Conservation (phyloP, 2,113 vertebrate genomes). For the Ranitomeya variabilis region DNA sequence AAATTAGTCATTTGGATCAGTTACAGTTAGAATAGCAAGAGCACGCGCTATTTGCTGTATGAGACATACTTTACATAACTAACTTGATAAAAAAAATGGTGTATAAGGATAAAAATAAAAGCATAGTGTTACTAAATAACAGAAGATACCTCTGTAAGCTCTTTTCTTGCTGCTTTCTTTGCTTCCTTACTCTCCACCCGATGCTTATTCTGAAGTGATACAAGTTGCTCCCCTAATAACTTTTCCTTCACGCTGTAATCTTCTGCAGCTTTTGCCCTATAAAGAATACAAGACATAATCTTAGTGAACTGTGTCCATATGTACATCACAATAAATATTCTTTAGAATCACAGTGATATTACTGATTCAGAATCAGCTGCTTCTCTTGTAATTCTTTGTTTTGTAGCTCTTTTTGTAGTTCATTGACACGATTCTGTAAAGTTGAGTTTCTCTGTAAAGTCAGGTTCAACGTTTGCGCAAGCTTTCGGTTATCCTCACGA, state of each 20-base stretch:
- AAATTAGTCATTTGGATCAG: too few relatives aligned
- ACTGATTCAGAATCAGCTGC: conserved; percentile 66
- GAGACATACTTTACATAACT: too few relatives aligned
- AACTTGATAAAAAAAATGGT: too few relatives aligned
- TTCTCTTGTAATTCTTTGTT: conserved; percentile 66
- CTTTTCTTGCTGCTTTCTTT: conserved; percentile 65
- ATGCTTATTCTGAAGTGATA: conserved; percentile 70
- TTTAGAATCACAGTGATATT: conserved; percentile 18
- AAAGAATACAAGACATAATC: neutral
- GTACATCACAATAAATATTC: neutral
- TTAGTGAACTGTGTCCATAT: neutral
- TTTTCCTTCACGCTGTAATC: conserved; percentile 66
- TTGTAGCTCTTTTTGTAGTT: conserved; percentile 62
- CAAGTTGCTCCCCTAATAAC: conserved; percentile 62
- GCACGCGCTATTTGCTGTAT: too few relatives aligned
- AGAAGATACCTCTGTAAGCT: conserved; percentile 65
- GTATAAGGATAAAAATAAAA: neutral
- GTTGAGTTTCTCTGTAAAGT: conserved; percentile 64
- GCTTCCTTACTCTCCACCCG: conserved; percentile 64
- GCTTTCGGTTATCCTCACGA: conserved; percentile 69
- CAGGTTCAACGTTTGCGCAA: conserved; percentile 68
- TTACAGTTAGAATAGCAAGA: too few relatives aligned
- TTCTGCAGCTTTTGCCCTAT: conserved; percentile 68
- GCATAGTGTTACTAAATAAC: too few relatives aligned
- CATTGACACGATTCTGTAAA: conserved; percentile 66